Evolutionary conservation across 2,113 vertebrate species (phyloP).

Genomic region (Austrofundulus limnaeus): DNA sequence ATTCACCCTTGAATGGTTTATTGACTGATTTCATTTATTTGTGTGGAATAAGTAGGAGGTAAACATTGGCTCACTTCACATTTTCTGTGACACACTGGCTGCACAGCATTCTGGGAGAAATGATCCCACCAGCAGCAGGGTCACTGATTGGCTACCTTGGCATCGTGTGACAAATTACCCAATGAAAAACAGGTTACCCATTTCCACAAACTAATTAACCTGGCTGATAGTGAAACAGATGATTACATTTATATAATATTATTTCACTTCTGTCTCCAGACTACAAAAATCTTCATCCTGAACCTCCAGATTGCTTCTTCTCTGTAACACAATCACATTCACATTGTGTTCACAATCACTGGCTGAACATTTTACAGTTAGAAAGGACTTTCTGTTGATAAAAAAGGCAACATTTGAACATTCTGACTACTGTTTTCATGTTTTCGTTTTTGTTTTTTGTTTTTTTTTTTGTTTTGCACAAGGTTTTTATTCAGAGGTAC

Average conservation of each 20-base stretch:
- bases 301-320: too few species aligned
- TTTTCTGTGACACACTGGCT: slow-evolving; percentile 86
- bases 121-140: slow-evolving; percentile 89
- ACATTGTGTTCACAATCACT: too few species aligned
- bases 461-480: too few species aligned
- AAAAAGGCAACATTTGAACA: too few species aligned
- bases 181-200: slow-evolving; percentile 98
- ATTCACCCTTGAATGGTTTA: slow-evolving; percentile 97
- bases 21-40: slow-evolving; percentile 99
- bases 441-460: too few species aligned
- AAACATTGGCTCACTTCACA: slow-evolving; percentile 90
- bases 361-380: too few species aligned
- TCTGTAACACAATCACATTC: too few species aligned
- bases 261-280: slow-evolving; percentile 93
- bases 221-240: slow-evolving; percentile 97
- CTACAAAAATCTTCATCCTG: slow-evolving; percentile 80
- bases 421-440: too few species aligned
- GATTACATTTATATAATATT: slow-evolving; percentile 99
- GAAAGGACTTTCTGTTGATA: too few species aligned
- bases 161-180: slow-evolving; percentile 98
- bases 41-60: slow-evolving; percentile 94
- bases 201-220: slow-evolving; percentile 99
- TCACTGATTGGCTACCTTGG: slow-evolving; percentile 94
- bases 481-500: too few species aligned
- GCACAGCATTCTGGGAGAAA: slow-evolving; percentile 85